Base-by-base conservation (phyloP, 2,797 vertebrate genomes). In the Cirrhinus molitorella region DNA sequence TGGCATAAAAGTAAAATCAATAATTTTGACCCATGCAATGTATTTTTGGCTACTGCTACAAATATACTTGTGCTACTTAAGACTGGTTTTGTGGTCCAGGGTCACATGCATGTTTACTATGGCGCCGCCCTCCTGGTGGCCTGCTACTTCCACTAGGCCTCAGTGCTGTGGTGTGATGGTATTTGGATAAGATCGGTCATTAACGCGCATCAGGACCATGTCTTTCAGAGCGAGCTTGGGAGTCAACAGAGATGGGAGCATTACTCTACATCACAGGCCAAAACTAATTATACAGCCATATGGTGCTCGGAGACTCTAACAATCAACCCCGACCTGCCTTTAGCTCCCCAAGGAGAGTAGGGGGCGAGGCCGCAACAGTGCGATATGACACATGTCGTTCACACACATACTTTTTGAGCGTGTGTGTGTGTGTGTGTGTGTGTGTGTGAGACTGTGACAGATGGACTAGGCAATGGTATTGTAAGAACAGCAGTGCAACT, bases 201-300 rank as follows among this genome's bases (percentile, higher is more conserved):
- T 86, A 86, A 81, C 53, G 51, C 45, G 75, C 84, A 84, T 81
- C 83, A 43, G 65, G 63, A 16, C 53, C 71, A 67, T 83, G 86
- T 85, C 85, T 85, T 65, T 89, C 85, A 85, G 85, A 74, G 85
- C 83, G 55, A 71, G 77, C 81, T 71, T 61, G 51, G 28, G 88
- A 90, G 90, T 14, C 86, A 83, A 86, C 86, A 70, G 83, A 79
- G 83, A 83, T 40, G 87, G 88, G 81, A 91, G 92, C 92, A 95
- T 96, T 96, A 96, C 96, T 96, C 93, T 94, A 91, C 94, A 96
- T 93, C 89, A 91, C 92, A 94, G 94, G 96, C 94, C 93, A 95
- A 96, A 96, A 96, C 96, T 98, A 97, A 99, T 99, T 98, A 98
- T 98, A 96, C 96, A 90, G 89, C 97, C 98, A 99, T 99, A 99